Evolutionary conservation across 2,888 invertebrate species (phyloP), one percentile per base, ranked within the genome.

Genomic region (Pristionchus arcanus): DNA sequence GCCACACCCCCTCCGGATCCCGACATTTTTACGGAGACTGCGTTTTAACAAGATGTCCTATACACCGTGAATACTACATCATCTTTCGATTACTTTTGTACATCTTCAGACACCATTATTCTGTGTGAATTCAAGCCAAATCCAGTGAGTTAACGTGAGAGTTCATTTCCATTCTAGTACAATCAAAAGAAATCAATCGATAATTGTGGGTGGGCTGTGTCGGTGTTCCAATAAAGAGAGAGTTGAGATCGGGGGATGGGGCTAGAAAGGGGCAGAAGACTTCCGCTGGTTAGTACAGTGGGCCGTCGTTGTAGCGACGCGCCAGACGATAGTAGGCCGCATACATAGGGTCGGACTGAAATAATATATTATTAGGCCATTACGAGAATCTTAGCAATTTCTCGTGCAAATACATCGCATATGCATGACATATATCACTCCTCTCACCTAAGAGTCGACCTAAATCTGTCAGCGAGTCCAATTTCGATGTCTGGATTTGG

Each of bases 101-200:
- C n/a, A n/a, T n/a, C n/a, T n/a, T n/a, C n/a, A n/a, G n/a, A n/a
- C n/a, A n/a, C n/a, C n/a, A n/a, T n/a, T n/a, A n/a, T n/a, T n/a
- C n/a, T n/a, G n/a, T 25, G 3, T n/a, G n/a, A 28, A 31, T 68
- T 68, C 25, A 28, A n/a, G 2, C 1, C 7, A 2, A 15, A 15
- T 28, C 13, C 16, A 37, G 5, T 77, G 37, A 42, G 21, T 16
- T 28, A 21, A 9, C 49, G 4, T 4, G 9, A 81, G 9, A 15
- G 81, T 81, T 81, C 81, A 81, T 81, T n/a, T 81, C 81, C 81
- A 81, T n/a, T 53, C 81, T 81, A 81, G 81, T 74, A 81, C 81
- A 81, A 81, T 81, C 81, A 53, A 49, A 19, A 25, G 9, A 49
- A 49, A 49, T 49, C 42, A 13, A 49, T n/a, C n/a, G 81, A 81